These are phyloP conservation scores for Mythimna ferrago DNA, from an alignment of 2,888 invertebrate species.

Conservation along the genomic window DNA sequence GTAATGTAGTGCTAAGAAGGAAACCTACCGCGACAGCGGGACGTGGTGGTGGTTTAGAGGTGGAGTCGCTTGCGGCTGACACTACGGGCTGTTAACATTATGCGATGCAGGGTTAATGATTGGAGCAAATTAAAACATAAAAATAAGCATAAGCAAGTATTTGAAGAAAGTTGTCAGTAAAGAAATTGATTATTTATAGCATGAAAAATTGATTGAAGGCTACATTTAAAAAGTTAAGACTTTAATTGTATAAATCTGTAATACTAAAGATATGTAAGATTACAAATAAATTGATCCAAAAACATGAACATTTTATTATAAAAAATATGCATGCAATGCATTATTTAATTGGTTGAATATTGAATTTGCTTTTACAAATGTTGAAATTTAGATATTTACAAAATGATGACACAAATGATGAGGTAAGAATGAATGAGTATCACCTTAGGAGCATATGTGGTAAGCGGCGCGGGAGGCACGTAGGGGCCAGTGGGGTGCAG, in stretches of 20 bases:
- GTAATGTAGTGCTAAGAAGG: conserved; percentile 82
- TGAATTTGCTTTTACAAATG: conserved; percentile 23
- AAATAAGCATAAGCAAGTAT: conserved; percentile 71
- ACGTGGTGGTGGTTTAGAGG: conserved; percentile 91
- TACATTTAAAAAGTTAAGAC: conserved; percentile 17
- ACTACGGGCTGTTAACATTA: conserved; percentile 91
- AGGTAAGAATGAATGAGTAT: conserved; percentile 38
- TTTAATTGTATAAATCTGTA: conserved; percentile 12
- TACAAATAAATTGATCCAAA: conserved; percentile 17
- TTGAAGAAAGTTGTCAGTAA: conserved; percentile 66
- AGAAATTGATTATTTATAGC: conserved; percentile 62
- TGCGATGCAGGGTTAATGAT: conserved; percentile 90
- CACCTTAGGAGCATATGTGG: conserved; percentile 97
- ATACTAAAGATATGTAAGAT: conserved; percentile 1
- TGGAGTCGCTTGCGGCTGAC: conserved; percentile 89
- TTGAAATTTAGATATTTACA: conserved; percentile 10
- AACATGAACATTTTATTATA: neutral
- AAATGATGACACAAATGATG: neutral
- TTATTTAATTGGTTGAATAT: conserved; percentile 24
- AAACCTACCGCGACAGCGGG: conserved; percentile 92
- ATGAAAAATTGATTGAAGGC: conserved; percentile 28
- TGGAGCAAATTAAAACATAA: conserved; percentile 82
- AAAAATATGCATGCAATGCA: conserved; percentile 45
- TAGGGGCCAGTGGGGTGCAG: conserved; percentile 96
- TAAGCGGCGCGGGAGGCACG: conserved; percentile 96